Percentiles rank a stretch among this genome's conserved stretches.
These are phyloP conservation scores for Stictocephala bisonia DNA, from an alignment of 2,888 invertebrate genomes.

Conservation along the genomic window DNA sequence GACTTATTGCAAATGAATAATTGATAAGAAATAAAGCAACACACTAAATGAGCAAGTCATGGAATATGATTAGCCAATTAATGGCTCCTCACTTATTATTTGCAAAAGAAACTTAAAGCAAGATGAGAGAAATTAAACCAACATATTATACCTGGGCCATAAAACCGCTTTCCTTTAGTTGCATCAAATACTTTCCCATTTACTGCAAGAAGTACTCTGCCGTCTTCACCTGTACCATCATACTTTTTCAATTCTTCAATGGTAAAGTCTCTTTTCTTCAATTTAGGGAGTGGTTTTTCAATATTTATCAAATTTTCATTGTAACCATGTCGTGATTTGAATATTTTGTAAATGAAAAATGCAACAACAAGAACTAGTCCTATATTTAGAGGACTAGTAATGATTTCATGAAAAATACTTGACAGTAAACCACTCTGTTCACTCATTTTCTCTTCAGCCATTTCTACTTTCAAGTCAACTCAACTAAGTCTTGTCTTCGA, in stretches of 20 bases:
- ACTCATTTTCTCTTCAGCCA: constrained; percentile 40
- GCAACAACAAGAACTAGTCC: constrained; percentile 75
- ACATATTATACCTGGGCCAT: constrained; percentile 89
- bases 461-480: no score
- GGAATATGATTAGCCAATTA: no score
- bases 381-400: constrained; percentile 78
- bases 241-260: constrained; percentile 86
- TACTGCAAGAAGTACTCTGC: constrained; percentile 90
- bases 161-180: constrained; percentile 89
- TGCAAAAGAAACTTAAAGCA: no score
- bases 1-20: no score
- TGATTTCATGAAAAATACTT: constrained; percentile 70
- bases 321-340: constrained; percentile 67
- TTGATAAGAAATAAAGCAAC: no score
- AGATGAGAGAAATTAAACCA: no score
- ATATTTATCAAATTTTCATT: constrained; percentile 61
- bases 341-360: constrained; percentile 80
- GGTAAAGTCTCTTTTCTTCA: constrained; percentile 89
- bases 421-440: constrained; percentile 50
- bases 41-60: no score
- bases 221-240: constrained; percentile 88
- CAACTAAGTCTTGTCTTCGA: no score
- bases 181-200: constrained; percentile 97
- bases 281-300: constrained; percentile 78
- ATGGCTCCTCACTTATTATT: no score